Base-by-base conservation (phyloP, 2,797 vertebrate species). In the Spinus pinus region DNA sequence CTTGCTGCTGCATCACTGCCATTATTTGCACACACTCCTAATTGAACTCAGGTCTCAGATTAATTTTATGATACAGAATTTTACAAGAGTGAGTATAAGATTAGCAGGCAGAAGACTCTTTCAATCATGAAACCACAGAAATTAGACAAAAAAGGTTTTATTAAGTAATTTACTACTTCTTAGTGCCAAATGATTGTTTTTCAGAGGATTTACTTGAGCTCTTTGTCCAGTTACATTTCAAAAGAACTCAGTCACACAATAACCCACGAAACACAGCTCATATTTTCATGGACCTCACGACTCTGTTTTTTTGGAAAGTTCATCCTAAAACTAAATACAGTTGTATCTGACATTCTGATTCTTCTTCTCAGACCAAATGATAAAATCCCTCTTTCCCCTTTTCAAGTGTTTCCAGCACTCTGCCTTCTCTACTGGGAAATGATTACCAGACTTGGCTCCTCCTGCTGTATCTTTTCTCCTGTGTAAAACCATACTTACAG, bases 171-270 rank as follows among this genome's bases (percentile, higher is more conserved):
- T 83, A 61, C 44, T 94, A 66, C 15, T 39, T 61, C 53, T 24
- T 35, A 84, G 21, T 72, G 81, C 57, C 81, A 66, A 88, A 86
- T 88, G 11, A 74, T 73, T 93, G 72, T 89, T 91, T 87, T 95
- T 86, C 64, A 23, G 14, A 31, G 50, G 66, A 86, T 4, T 14
- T 46, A 71, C 46, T 78, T 4, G 13, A 42, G 83, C 37, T 74
- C 18, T 73, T 67, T 85, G 60, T 88, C 73, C 66, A 80, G 66
- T 67, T 67, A 81, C 14, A 73, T 88, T 92, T 86, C 51, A 77
- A 81, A 93, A 37, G 20, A 18, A 16, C 41, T 42, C 6, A 31
- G 62, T 35, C 24, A 57, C 71, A 86, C 37, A 92, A 65, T 22
- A 56, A 65, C 13, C 10, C 9, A 1, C 25, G 83, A 85, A 91